Base-by-base conservation (phyloP, 2,888 invertebrate genomes). In the Amphipoea lucens region DNA sequence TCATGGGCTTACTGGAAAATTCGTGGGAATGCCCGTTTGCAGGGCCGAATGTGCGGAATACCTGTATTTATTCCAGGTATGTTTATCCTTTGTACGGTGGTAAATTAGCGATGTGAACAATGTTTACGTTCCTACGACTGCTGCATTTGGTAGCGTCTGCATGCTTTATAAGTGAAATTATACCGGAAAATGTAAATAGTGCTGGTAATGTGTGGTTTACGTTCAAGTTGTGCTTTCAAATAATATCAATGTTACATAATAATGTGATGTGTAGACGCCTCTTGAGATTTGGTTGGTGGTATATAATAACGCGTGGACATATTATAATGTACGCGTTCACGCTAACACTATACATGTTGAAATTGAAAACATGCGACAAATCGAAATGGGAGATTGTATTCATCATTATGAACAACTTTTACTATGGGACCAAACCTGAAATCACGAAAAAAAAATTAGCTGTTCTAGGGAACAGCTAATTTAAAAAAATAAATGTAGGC, bases 61-160 rank as follows among this genome's bases (percentile, higher is more conserved):
- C 90, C 85, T 90, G 88, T 89, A 89, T 91, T 90, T 90, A 87
- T 87, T 79, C 86, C 86, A 78, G 78, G 85, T 87, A 82, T 91
- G 90, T 92, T 93, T 93, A 92, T 91, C 90, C 91, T 90, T 92
- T 90, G 87, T 89, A 84, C 79, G 80, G 62, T 81, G 87, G 87
- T 90, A 92, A 92, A 92, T 93, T 92, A 92, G 88, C 81, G 83
- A 90, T 89, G 85, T 85, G 83, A 86, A 91, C 90, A 91, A 89
- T 90, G 89, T 91, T 92, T 90, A 87, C 87, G 84, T 88, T 87
- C 76, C 83, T 78, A 62, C 78, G 76, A 84, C 86, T 81, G 66
- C 75, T 82, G 79, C 84, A 70, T 79, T 85, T 78, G 71, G 84
- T 76, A 77, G 71, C 68, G 69, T 79, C 78, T 84, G 81, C 70